Evolutionary conservation across 2,113 vertebrate genomes (phyloP).

Genomic region (Plotosus lineatus): DNA sequence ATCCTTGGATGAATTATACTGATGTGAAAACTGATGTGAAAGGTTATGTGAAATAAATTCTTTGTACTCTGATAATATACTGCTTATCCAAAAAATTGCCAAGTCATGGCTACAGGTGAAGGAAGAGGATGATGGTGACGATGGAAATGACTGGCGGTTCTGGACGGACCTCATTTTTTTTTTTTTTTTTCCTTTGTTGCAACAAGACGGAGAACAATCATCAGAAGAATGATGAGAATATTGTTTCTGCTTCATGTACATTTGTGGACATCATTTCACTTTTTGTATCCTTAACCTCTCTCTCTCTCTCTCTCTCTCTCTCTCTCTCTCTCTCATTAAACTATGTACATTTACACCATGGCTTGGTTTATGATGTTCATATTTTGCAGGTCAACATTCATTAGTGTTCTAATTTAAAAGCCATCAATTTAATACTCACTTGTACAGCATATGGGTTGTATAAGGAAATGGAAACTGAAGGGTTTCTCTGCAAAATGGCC

Average conservation of each 20-base stretch:
- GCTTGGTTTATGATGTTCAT: constrained; percentile 52
- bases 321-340: constrained; percentile 39
- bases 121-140: background rate
- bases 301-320: constrained; percentile 20
- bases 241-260: constrained; percentile 1
- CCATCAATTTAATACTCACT: constrained; percentile 40
- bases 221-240: background rate
- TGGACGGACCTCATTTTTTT: background rate
- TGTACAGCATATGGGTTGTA: background rate
- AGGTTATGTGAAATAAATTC: constrained; percentile 8
- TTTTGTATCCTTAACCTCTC: constrained; percentile 11
- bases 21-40: constrained; percentile 40
- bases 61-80: background rate
- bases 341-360: constrained; percentile 67
- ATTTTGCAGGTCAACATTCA: constrained; percentile 49
- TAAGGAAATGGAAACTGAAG: constrained; percentile 25
- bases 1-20: background rate
- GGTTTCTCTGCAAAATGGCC: constrained; percentile 48
- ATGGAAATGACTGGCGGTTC: constrained; percentile 11
- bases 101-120: background rate
- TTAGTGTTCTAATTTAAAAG: constrained; percentile 45
- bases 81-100: background rate
- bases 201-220: background rate
- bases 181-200: background rate
- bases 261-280: background rate